Evolutionary conservation across 2,888 invertebrate genomes (phyloP).

Genomic region (Hipparchia sbordonii): DNA sequence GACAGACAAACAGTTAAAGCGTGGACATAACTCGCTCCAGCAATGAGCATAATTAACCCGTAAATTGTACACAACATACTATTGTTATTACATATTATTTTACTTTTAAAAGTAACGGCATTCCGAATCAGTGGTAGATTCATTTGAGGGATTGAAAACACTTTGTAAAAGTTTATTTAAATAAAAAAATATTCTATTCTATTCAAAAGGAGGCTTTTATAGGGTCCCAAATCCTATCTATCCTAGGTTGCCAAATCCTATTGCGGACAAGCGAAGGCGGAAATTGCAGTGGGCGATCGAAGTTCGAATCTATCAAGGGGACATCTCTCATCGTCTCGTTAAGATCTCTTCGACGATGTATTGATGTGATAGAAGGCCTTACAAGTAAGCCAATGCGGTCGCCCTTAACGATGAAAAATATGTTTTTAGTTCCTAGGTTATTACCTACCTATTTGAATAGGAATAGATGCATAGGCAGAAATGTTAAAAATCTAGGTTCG

Average conservation of each 20-base stretch:
- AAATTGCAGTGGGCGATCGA: background rate
- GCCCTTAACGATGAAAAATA: background rate
- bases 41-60: no score
- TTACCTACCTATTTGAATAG: background rate
- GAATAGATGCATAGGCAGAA: background rate
- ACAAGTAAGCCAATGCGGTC: background rate
- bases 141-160: no score
- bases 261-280: background rate
- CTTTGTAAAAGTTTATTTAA: no score
- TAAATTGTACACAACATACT: no score
- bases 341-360: conserved; percentile 6
- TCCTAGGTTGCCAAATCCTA: background rate
- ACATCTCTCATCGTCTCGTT: conserved; percentile 8
- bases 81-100: no score
- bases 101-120: no score
- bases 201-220: no score
- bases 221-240: no score
- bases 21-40: no score
- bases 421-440: background rate
- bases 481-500: background rate
- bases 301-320: background rate
- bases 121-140: no score
- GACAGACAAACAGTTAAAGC: no score
- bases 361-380: conserved; percentile 13
- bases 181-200: no score